Evolutionary conservation across 1,140 invertebrate genomes (phyloP).

Genomic region (Orchestia grillus): DNA sequence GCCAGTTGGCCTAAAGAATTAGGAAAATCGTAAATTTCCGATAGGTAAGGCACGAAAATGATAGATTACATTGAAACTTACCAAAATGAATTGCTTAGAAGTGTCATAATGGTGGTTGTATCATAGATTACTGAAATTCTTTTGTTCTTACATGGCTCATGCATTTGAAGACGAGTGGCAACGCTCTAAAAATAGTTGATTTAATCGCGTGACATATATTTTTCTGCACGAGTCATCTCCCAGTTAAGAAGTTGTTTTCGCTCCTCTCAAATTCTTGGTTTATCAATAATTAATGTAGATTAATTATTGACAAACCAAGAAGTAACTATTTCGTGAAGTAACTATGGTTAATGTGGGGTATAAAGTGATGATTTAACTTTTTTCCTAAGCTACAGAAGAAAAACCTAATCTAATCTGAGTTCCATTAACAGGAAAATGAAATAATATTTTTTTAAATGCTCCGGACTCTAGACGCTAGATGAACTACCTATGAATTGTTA

Average conservation of each 20-base stretch:
- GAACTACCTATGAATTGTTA: neutral
- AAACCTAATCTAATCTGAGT: neutral
- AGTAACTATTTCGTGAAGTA: too few relatives aligned
- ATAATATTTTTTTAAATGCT: neutral
- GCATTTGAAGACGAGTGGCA: neutral
- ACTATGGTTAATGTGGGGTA: neutral
- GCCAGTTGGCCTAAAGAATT: neutral
- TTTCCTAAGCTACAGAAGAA: neutral
- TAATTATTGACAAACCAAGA: too few relatives aligned
- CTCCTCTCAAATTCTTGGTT: neutral
- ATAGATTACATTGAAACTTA: too few relatives aligned
- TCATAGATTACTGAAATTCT: neutral
- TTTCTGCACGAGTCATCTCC: neutral
- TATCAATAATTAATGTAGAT: neutral
- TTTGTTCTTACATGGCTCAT: neutral
- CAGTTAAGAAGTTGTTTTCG: neutral
- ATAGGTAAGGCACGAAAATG: neutral
- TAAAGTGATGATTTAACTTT: neutral
- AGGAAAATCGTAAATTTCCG: neutral
- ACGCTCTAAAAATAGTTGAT: neutral
- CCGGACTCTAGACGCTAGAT: neutral
- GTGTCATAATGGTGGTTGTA: too few relatives aligned
- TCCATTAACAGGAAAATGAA: neutral
- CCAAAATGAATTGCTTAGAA: too few relatives aligned
- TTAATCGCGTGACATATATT: neutral